A percentile compares a stretch with the other conserved stretches of the same genome.
Conservation (phyloP, 2,888 invertebrate genomes). For the Cephus pygmeus region DNA sequence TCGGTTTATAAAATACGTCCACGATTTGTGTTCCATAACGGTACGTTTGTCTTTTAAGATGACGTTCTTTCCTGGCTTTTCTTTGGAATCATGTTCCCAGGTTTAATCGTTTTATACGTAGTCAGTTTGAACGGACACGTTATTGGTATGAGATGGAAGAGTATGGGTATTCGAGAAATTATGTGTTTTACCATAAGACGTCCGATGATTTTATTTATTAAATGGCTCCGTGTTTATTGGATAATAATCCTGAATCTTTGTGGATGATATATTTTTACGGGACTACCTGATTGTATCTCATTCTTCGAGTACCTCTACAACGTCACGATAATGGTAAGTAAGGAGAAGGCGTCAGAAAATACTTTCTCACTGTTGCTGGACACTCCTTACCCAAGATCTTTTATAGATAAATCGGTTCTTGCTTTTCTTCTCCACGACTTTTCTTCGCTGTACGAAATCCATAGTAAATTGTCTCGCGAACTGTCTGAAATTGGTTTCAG, state of each 20-base stretch:
- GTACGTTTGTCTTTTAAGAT: background rate
- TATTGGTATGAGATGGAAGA: background rate
- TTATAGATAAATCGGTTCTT: background rate
- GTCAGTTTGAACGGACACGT: background rate
- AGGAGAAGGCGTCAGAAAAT: background rate
- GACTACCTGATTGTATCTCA: background rate
- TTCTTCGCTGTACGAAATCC: background rate
- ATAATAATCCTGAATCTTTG: background rate
- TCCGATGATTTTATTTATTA: background rate
- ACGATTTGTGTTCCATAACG: background rate
- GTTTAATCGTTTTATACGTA: background rate
- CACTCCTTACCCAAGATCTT: background rate
- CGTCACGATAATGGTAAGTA: background rate
- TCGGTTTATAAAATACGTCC: constrained; percentile 3
- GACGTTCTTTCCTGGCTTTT: background rate
- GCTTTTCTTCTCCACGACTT: background rate
- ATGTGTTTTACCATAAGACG: background rate
- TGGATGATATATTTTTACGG: background rate
- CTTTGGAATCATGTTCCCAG: background rate
- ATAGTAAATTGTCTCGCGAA: background rate
- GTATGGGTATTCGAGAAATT: background rate
- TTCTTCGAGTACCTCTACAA: background rate
- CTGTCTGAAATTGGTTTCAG: background rate
- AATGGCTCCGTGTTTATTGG: background rate
- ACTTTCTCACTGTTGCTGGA: background rate